Evolutionary conservation across 2,888 invertebrate species (phyloP), one percentile per base, ranked within the genome.

Genomic region (Esperia sulphurella): DNA sequence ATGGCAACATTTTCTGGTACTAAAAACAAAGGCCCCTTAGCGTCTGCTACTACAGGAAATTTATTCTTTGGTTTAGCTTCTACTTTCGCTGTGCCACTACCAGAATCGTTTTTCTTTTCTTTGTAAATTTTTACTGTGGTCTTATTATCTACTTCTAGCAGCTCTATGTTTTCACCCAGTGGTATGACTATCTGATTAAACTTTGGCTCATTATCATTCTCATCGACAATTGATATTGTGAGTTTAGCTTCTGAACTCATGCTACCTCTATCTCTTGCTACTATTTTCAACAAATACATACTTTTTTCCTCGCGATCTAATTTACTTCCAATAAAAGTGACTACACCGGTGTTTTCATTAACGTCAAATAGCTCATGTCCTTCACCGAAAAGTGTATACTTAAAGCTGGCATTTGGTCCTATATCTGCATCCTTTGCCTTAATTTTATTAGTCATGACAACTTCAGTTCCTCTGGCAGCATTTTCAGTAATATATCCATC

Each of bases 401-500:
- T 91, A 61, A 95, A 95, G 52, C 92, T 85, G 1, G 94, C 92
- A 74, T 95, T 95, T 37, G 78, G 71, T 0, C 92, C 95, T 21
- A 90, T 77, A 73, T 96, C 96, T 3, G 92, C 91, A 67, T 97
- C 97, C 41, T 84, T 91, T 0, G 95, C 95, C 53, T 90, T 91
- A 8, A 97, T 92, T 39, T 91, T 92, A 58, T 92, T 91, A 50
- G 92, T 92, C 75, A 95, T 84, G 55, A 91, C 91, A 0, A 96
- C 92, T 74, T 94, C 93, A 0, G 94, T 93, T 7, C 93, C 93
- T 37, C 90, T 83, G 8, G 86, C 84, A 30, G 95, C 93, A 75
- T 97, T 96, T 83, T 98, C 97, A 40, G 87, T 82, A 12, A 98
- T 93, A 52, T 91, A 90, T 0, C 96, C 96, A 63, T 95, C 94